Evolutionary conservation across 2,888 invertebrate species (phyloP).

Genomic region (Tetheella fluctuosa): DNA sequence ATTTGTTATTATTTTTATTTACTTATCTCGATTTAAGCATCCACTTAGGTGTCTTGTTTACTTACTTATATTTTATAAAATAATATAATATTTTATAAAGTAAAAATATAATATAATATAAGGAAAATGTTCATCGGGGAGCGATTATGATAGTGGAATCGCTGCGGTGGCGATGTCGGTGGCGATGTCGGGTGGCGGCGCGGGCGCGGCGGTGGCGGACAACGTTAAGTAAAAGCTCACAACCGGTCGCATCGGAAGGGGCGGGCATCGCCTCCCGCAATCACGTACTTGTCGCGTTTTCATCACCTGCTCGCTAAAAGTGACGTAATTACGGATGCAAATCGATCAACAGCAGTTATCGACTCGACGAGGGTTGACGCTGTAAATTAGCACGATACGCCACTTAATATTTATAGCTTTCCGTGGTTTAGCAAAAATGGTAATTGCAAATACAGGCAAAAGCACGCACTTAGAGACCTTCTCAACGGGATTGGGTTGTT

Average conservation of each 20-base stretch:
- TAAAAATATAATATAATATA: not conserved
- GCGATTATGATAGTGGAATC: constrained; percentile 5
- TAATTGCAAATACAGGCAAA: constrained; percentile 52
- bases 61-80: not conserved
- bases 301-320: constrained; percentile 81
- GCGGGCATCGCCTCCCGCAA: constrained; percentile 70
- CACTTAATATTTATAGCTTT: constrained; percentile 76
- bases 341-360: constrained; percentile 81
- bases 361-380: constrained; percentile 75
- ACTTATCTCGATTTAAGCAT: not conserved
- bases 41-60: too few species aligned
- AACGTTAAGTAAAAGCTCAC: constrained; percentile 59
- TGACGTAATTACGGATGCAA: constrained; percentile 83
- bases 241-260: constrained; percentile 76
- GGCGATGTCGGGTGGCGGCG: constrained; percentile 22
- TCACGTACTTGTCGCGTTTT: constrained; percentile 81
- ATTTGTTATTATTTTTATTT: constrained; percentile 17
- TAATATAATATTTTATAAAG: not conserved
- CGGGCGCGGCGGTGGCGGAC: constrained; percentile 14
- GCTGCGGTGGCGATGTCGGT: not conserved
- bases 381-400: constrained; percentile 79
- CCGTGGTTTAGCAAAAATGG: constrained; percentile 72
- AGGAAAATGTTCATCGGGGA: not conserved
- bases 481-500: not conserved
- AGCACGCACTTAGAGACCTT: not conserved